Conservation (phyloP, 2,797 vertebrate species). For the Alfaro cultratus region DNA sequence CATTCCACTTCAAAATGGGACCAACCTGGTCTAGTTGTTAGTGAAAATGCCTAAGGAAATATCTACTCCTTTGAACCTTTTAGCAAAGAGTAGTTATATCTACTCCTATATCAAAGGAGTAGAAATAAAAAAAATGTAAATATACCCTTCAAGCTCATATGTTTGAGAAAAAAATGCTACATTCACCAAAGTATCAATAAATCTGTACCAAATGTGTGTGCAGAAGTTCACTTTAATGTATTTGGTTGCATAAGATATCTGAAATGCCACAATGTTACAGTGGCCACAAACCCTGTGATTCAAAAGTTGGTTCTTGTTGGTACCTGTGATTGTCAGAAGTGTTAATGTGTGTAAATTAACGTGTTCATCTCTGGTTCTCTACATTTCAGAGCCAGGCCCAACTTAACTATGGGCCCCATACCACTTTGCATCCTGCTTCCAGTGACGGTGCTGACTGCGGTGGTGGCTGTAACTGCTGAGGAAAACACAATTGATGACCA, state of each 20-base stretch:
- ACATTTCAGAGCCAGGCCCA: slow-evolving; percentile 78
- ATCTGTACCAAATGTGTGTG: neutral
- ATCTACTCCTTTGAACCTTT: neutral
- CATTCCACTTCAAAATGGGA: neutral
- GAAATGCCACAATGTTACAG: neutral
- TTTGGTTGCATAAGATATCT: neutral
- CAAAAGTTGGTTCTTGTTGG: neutral
- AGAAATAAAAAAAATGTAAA: too few relatives aligned
- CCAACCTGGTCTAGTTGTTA: neutral
- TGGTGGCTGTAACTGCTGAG: slow-evolving; percentile 67
- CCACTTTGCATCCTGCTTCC: slow-evolving; percentile 84
- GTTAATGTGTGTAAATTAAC: neutral
- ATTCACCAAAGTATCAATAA: neutral
- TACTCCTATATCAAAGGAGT: too few relatives aligned
- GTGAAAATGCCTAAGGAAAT: neutral
- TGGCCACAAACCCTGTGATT: neutral
- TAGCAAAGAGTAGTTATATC: too few relatives aligned
- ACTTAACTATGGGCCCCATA: slow-evolving; percentile 84
- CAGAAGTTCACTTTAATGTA: neutral
- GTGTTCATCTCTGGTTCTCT: slow-evolving; percentile 50
- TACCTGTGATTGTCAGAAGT: neutral
- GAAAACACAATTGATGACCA: slow-evolving; percentile 80
- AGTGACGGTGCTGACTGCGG: slow-evolving; percentile 72
- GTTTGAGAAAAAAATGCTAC: neutral
- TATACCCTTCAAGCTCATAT: neutral